These are phyloP conservation scores for Agrotis segetum DNA, from an alignment of 2,888 invertebrate species.

Conservation along the genomic window DNA sequence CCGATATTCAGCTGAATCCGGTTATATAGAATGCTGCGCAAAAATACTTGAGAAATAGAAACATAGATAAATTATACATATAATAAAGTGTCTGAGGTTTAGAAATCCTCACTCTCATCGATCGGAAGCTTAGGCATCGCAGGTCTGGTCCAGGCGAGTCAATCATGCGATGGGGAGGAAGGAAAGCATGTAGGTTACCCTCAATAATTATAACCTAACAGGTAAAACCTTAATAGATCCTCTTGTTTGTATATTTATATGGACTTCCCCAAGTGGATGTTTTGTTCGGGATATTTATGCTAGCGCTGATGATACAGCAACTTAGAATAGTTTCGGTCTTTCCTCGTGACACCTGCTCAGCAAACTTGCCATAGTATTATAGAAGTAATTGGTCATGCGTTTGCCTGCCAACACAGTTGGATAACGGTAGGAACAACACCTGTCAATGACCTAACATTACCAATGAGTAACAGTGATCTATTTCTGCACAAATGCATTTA, in stretches of 20 bases:
- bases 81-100: not conserved
- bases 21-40: not conserved
- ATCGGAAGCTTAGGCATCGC: not conserved
- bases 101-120: not conserved
- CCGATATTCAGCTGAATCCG: not conserved
- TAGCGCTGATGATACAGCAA: not conserved
- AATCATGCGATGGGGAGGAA: not conserved
- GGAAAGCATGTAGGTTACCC: not conserved
- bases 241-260: not conserved
- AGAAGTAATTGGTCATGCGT: slow-evolving; percentile 11
- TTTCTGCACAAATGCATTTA: slow-evolving; percentile 35
- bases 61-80: not conserved
- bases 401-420: slow-evolving; percentile 28
- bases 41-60: not conserved
- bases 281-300: not conserved
- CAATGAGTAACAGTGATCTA: slow-evolving; percentile 45
- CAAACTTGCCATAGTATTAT: slow-evolving; percentile 4
- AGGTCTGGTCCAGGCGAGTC: not conserved
- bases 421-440: slow-evolving; percentile 33
- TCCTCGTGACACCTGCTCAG: not conserved
- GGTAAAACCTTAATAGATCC: slow-evolving; percentile 2
- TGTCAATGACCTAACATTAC: slow-evolving; percentile 48
- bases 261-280: not conserved
- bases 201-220: not conserved
- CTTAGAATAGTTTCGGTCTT: not conserved